Percentiles rank a stretch among this genome's conserved stretches.
These are phyloP conservation scores for Orthonychiurus folsomi DNA, from an alignment of 2,888 invertebrate species.

Conservation along the genomic window DNA sequence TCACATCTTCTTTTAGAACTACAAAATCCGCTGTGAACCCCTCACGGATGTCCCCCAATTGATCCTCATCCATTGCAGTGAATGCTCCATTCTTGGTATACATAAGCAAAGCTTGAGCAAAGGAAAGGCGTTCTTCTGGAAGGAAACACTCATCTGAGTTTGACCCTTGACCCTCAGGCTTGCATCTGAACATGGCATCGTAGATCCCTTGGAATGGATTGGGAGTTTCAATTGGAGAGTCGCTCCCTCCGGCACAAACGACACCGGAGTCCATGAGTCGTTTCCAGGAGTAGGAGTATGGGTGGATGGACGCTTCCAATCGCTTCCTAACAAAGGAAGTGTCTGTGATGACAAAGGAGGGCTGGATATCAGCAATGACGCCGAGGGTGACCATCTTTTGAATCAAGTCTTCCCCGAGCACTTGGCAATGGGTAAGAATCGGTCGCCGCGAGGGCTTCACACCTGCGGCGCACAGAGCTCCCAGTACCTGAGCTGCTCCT, in stretches of 20 bases:
- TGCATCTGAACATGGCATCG: background rate
- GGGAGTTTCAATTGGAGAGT: background rate
- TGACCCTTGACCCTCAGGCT: no score
- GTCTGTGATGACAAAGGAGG: background rate
- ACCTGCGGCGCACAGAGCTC: background rate
- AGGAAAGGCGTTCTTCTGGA: background rate
- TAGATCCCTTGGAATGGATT: background rate
- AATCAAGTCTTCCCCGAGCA: background rate
- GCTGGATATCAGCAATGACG: background rate
- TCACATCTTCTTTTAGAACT: background rate
- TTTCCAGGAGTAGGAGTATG: background rate
- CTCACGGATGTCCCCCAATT: background rate
- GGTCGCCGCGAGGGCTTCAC: background rate
- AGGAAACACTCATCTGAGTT: background rate
- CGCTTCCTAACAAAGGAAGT: background rate
- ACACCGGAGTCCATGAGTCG: background rate
- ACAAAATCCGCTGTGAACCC: background rate
- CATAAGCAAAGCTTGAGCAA: background rate
- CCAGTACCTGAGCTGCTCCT: background rate
- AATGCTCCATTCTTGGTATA: background rate
- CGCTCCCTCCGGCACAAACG: background rate
- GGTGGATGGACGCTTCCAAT: background rate
- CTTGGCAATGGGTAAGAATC: background rate
- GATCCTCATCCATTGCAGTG: background rate
- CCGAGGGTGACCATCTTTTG: background rate